Evolutionary conservation across 1,140 invertebrate genomes (phyloP).

Genomic region (Dolichoris vasculosae): DNA sequence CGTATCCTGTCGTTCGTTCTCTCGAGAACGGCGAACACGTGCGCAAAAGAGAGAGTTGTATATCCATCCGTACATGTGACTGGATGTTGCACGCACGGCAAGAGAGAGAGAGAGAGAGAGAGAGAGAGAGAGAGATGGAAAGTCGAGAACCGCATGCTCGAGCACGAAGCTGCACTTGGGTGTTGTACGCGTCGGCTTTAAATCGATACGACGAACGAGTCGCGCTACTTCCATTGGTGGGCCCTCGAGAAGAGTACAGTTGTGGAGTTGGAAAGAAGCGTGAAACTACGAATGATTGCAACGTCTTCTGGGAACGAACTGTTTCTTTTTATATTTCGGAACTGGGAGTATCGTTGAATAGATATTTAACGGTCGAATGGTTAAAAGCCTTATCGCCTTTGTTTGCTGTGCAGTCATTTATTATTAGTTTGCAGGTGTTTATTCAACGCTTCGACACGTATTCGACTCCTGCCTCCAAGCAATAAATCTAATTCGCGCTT

Average conservation of each 20-base stretch:
- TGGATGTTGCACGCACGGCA: too few relatives aligned
- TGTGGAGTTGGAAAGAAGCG: neutral
- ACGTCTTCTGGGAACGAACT: neutral
- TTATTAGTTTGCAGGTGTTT: neutral
- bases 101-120: neutral
- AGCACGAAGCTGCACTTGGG: neutral
- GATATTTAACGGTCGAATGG: neutral
- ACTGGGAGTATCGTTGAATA: neutral
- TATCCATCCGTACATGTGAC: too few relatives aligned
- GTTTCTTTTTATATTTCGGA: neutral
- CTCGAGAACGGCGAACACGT: too few relatives aligned
- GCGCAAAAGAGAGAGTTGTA: too few relatives aligned
- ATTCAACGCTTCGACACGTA: neutral
- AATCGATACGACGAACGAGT: constrained; percentile 5
- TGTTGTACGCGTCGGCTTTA: neutral
- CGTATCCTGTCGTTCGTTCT: too few relatives aligned
- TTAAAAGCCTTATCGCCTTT: neutral
- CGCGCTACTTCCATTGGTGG: neutral
- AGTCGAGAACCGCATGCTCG: neutral
- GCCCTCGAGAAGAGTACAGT: neutral
- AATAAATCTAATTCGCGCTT: too few relatives aligned
- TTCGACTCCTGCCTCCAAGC: too few relatives aligned
- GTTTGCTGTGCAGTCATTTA: neutral
- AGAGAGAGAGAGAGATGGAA: too few relatives aligned
- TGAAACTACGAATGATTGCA: neutral